phyloP scores from a whole-genome alignment of 1,140 invertebrate species.

The Trissolcus basalis region DNA sequence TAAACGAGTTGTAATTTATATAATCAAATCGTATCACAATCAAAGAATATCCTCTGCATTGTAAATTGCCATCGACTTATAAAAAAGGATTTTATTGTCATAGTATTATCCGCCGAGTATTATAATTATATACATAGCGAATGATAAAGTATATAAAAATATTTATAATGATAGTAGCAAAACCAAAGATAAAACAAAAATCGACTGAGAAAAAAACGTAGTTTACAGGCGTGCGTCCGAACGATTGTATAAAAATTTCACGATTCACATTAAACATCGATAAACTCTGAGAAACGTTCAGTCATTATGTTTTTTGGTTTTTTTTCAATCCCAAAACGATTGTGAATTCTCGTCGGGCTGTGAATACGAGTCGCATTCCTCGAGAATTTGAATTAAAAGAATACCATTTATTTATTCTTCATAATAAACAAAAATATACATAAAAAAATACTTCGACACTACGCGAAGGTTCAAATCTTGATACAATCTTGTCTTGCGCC shows the following conservation, averaged over 20 bases:
- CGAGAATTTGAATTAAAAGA: conserved; percentile 37
- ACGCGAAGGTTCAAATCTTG: conserved; percentile 64
- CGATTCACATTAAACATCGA: conserved; percentile 24
- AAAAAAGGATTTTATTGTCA: conserved; percentile 41
- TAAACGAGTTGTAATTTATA: conserved; percentile 22
- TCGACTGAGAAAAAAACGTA: conserved; percentile 6
- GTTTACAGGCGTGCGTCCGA: conserved; percentile 7
- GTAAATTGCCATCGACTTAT: conserved; percentile 48
- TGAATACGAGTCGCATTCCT: conserved; percentile 53
- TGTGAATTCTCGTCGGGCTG: conserved; percentile 10
- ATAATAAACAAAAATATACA: conserved; percentile 66
- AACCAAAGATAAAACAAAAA: conserved; percentile 11
- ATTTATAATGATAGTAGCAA: conserved; percentile 47
- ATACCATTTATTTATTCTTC: conserved; percentile 43
- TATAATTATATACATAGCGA: conserved; percentile 40
- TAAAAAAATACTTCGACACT: conserved; percentile 65
- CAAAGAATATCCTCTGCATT: conserved; percentile 35
- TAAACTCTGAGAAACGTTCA: conserved; percentile 7
- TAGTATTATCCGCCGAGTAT: conserved; percentile 32
- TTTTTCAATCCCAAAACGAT: background rate
- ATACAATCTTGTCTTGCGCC: conserved; percentile 62
- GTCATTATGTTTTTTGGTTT: too few relatives aligned
- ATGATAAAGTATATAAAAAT: conserved; percentile 49
- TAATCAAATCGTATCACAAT: conserved; percentile 20
- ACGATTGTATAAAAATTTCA: conserved; percentile 27